Percentiles rank a stretch among this genome's conserved stretches.
Evolutionary conservation across 2,888 invertebrate species (phyloP).

Genomic region (Tetanocera ferruginea): DNA sequence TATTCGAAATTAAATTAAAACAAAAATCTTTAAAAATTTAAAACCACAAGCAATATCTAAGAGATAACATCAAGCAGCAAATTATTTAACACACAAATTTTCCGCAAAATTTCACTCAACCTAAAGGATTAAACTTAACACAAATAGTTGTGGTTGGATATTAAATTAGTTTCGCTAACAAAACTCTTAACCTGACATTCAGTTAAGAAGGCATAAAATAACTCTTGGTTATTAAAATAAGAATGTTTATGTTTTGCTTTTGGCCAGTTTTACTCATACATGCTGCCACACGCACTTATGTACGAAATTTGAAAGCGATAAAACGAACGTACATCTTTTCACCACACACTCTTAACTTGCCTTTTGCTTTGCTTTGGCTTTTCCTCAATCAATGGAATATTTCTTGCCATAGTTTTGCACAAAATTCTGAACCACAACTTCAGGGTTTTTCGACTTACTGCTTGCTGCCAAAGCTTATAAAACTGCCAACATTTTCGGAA

Average conservation of each 20-base stretch:
- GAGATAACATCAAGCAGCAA: too few species aligned
- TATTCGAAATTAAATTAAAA: not conserved
- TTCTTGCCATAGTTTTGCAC: too few species aligned
- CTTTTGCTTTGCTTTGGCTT: too few species aligned
- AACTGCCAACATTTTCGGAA: too few species aligned
- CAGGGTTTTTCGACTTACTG: too few species aligned
- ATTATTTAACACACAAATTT: not conserved
- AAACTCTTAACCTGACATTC: not conserved
- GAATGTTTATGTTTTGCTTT: not conserved
- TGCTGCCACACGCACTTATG: not conserved
- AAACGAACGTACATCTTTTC: too few species aligned
- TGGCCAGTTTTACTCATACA: not conserved
- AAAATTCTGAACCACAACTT: too few species aligned
- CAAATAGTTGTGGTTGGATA: not conserved
- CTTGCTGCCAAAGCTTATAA: too few species aligned
- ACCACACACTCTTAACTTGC: too few species aligned
- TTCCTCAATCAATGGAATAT: too few species aligned
- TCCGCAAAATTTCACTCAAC: not conserved
- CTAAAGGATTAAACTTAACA: slow-evolving; percentile 14
- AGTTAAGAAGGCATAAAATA: not conserved
- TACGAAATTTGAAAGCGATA: too few species aligned
- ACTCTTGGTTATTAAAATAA: slow-evolving; percentile 22
- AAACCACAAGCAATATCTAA: too few species aligned
- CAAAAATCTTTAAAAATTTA: not conserved
- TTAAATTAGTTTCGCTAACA: not conserved